Evolutionary conservation across 2,113 vertebrate species (phyloP).

Genomic region (Sceloporus tristichus): DNA sequence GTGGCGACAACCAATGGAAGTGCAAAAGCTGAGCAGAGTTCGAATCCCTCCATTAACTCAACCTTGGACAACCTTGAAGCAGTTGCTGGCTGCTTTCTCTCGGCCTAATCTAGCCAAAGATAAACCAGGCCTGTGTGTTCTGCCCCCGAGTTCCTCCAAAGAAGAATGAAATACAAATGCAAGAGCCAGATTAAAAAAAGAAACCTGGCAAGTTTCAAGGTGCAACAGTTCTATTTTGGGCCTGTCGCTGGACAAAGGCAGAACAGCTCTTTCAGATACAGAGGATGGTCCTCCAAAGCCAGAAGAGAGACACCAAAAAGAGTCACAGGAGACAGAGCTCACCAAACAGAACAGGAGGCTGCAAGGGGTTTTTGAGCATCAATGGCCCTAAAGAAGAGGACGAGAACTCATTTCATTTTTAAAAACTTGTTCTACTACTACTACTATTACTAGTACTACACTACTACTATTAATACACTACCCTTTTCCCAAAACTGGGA

Average conservation of each 20-base stretch:
- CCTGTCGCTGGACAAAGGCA: neutral
- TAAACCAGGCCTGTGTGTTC: neutral
- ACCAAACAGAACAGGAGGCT: neutral
- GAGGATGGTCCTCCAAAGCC: neutral
- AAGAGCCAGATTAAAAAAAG: neutral
- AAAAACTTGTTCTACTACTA: no score
- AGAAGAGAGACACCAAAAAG: neutral
- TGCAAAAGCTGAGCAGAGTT: neutral
- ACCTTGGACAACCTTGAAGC: neutral
- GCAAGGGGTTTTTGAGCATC: neutral
- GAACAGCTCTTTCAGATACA: neutral
- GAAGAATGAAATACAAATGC: neutral
- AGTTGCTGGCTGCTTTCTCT: neutral
- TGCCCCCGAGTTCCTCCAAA: neutral
- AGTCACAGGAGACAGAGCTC: no score
- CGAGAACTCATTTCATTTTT: neutral
- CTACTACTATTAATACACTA: no score
- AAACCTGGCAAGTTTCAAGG: constrained; percentile 2
- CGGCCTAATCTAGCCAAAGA: neutral
- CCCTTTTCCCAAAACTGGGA: no score
- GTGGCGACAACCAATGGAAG: neutral
- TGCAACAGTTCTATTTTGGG: constrained; percentile 8
- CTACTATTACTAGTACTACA: no score
- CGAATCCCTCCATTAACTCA: neutral
- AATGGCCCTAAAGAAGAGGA: neutral